Base-by-base conservation (phyloP, 2,888 invertebrate genomes). In the Oscheius sp. region DNA sequence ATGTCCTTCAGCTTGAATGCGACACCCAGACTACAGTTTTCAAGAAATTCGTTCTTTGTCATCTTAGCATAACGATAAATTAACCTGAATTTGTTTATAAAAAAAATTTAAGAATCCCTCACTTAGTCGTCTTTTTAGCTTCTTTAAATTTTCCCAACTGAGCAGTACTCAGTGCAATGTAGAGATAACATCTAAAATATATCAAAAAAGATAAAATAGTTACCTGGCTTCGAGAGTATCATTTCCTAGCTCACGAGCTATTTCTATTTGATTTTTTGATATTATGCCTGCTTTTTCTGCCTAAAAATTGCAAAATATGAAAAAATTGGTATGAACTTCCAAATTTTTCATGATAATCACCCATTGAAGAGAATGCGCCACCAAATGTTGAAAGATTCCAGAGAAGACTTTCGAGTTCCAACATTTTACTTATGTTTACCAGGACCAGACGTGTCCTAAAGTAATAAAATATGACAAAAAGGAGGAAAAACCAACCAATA, bases 341-440 rank as follows among this genome's bases (percentile, higher is more conserved):
- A 26, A 66, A 72, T 47, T 72, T 67, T 17, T 24, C 30, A 33
- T 77, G 92, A 83, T 92, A 91, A 86, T 96, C 95, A 1, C 96
- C 97, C 63, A 97, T 89, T 0, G 95, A 93, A 1, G 96, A 96
- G 87, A 93, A 96, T 1, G 94, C 96, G 51, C 96, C 96, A 2
- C 96, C 97, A 17, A 97, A 89, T 0, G 97, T 96, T 22, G 95
- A 96, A 26, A 97, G 88, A 94, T 95, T 95, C 20, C 94, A 94
- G 89, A 95, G 91, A 30, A 93, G 90, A 87, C 92, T 90, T 79
- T 94, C 93, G 79, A 93, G 88, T 87, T 94, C 93, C 9, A 81
- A 67, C 64, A 68, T 36, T 36, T 38, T 62, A 6, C 24, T 20
- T n/a, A 67, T 26, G 17, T 51, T n/a, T 1, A 33, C 33, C 22